These are phyloP conservation scores for Umimayanthus chanpuru DNA, from an alignment of 92 coral and sea anemone genomes.

Conservation along the genomic window DNA sequence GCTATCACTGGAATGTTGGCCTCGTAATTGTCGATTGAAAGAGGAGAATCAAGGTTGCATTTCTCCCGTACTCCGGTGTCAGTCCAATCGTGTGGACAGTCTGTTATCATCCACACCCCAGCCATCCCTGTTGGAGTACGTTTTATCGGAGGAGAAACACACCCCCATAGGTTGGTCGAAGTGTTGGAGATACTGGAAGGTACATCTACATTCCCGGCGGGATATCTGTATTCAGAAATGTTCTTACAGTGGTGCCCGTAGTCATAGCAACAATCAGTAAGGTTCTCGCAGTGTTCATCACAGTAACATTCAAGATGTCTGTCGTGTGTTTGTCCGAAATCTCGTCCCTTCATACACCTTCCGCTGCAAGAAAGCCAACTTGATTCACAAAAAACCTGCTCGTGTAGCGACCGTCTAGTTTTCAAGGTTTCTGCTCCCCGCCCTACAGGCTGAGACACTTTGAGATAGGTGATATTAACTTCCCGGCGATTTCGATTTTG, in stretches of 20 bases:
- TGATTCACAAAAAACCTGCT: not conserved
- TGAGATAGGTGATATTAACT: no score
- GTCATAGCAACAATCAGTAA: not conserved
- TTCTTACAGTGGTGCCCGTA: not conserved
- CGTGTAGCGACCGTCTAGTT: no score
- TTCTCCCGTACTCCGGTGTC: not conserved
- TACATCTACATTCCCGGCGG: not conserved
- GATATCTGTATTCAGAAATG: not conserved
- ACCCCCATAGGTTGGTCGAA: not conserved
- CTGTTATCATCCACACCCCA: not conserved
- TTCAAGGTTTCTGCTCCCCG: no score
- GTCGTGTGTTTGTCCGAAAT: not conserved
- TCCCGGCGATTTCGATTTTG: no score
- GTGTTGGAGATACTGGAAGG: not conserved
- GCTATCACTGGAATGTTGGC: not conserved
- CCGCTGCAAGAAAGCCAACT: conserved; percentile 3
- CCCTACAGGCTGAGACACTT: no score
- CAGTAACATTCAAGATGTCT: not conserved
- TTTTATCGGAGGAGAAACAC: not conserved
- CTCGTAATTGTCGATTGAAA: not conserved
- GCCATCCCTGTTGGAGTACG: not conserved
- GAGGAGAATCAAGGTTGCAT: not conserved
- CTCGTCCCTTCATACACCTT: not conserved
- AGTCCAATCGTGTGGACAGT: not conserved
- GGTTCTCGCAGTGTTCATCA: not conserved